phyloP scores from a whole-genome alignment of 2,113 vertebrate genomes.

The Pangasianodon gigas region DNA sequence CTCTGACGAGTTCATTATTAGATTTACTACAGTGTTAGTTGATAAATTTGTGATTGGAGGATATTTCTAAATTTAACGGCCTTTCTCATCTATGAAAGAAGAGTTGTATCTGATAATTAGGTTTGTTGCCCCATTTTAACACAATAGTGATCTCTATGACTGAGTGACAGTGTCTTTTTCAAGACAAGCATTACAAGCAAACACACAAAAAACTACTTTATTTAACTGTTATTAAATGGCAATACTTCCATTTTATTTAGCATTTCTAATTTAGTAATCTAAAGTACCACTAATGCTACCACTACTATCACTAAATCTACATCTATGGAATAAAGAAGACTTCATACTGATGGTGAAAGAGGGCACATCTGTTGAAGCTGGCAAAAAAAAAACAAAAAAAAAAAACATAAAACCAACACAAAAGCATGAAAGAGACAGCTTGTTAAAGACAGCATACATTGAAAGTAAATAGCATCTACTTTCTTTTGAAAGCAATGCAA shows the following conservation, averaged over 20 bases:
- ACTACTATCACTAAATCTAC: constrained; percentile 39
- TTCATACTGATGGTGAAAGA: constrained; percentile 69
- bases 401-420: constrained; percentile 1
- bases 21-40: neutral
- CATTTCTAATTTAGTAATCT: constrained; percentile 16
- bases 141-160: neutral
- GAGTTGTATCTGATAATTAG: neutral
- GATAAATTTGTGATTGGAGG: neutral
- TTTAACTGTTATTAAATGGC: neutral
- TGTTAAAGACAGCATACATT: constrained; percentile 51
- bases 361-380: constrained; percentile 68
- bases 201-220: neutral
- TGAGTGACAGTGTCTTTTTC: neutral
- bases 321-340: constrained; percentile 60
- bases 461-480: constrained; percentile 26
- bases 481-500: constrained; percentile 31
- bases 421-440: constrained; percentile 53
- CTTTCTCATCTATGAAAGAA: neutral
- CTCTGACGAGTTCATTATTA: neutral
- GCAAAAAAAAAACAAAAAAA: constrained; percentile 21
- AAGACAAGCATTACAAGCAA: neutral
- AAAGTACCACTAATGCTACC: neutral
- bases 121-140: neutral
- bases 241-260: neutral
- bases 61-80: constrained; percentile 11